Percentiles rank a stretch among this genome's conserved stretches.
Evolutionary conservation across 2,888 invertebrate species (phyloP).

Genomic region (Brachyptera risi): DNA sequence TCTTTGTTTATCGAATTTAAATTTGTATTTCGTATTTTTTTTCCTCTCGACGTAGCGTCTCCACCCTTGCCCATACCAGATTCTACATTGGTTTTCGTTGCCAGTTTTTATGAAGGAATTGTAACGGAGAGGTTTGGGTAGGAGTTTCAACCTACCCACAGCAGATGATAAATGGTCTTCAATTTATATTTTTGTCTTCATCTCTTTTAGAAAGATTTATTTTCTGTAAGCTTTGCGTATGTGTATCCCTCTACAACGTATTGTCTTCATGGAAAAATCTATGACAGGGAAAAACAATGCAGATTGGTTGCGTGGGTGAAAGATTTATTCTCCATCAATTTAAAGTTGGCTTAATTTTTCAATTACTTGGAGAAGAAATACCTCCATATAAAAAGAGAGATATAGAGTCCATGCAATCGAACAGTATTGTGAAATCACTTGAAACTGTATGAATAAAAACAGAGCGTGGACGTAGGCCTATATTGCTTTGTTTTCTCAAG

Average conservation of each 20-base stretch:
- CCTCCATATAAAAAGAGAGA: background rate
- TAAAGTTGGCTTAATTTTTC: constrained; percentile 7
- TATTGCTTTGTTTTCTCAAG: too few species aligned
- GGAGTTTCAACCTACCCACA: background rate
- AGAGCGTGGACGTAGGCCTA: too few species aligned
- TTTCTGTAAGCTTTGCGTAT: constrained; percentile 6
- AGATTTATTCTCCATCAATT: constrained; percentile 10
- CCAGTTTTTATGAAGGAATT: background rate
- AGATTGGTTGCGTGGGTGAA: constrained; percentile 1
- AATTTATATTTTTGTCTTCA: constrained; percentile 22
- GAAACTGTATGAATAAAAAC: too few species aligned
- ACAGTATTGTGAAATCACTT: too few species aligned
- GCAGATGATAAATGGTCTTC: constrained; percentile 20
- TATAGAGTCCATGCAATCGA: too few species aligned
- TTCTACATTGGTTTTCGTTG: background rate
- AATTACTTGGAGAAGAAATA: background rate
- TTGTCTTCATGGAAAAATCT: constrained; percentile 7
- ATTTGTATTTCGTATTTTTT: constrained; percentile 2
- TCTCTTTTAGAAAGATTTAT: constrained; percentile 20
- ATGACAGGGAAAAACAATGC: constrained; percentile 7
- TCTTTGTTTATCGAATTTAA: constrained; percentile 15
- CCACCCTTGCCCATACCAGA: constrained; percentile 6
- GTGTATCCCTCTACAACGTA: constrained; percentile 2
- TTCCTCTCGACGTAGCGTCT: background rate
- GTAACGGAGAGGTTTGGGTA: background rate